Conservation (phyloP, 1,140 invertebrate genomes). For the Nilaparvata lugens region DNA sequence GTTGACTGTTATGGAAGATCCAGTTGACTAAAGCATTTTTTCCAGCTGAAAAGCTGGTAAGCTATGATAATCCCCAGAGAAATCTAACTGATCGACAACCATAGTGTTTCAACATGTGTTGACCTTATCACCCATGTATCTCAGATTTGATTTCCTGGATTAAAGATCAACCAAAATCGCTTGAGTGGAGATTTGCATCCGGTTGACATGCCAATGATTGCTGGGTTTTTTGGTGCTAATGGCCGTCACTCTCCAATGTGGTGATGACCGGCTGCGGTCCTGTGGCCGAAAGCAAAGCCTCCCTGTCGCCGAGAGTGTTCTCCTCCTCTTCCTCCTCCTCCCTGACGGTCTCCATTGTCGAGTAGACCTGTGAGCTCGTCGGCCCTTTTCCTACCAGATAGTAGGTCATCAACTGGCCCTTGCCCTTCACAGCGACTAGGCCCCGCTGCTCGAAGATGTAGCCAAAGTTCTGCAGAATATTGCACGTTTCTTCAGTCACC, state of each 20-base stretch:
- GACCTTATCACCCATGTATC: no score
- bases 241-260: background rate
- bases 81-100: no score
- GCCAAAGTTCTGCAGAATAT: conserved; percentile 76
- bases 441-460: conserved; percentile 88
- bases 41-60: no score
- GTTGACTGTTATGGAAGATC: no score
- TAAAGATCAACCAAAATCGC: no score
- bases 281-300: background rate
- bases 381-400: conserved; percentile 66
- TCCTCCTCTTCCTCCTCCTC: conserved; percentile 27
- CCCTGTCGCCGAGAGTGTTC: background rate
- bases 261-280: background rate
- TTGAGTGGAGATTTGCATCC: no score
- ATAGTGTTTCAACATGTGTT: no score
- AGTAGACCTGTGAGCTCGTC: background rate
- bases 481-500: conserved; percentile 87
- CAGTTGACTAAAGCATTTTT: no score
- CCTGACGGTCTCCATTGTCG: conserved; percentile 25
- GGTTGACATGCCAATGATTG: no score
- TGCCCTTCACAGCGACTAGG: conserved; percentile 86
- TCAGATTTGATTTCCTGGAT: no score
- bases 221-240: no score
- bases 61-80: no score
- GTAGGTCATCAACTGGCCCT: conserved; percentile 91